Percentiles rank a stretch among this genome's conserved stretches.
Conservation (phyloP, 2,888 invertebrate genomes). For the Phaedon cochleariae region DNA sequence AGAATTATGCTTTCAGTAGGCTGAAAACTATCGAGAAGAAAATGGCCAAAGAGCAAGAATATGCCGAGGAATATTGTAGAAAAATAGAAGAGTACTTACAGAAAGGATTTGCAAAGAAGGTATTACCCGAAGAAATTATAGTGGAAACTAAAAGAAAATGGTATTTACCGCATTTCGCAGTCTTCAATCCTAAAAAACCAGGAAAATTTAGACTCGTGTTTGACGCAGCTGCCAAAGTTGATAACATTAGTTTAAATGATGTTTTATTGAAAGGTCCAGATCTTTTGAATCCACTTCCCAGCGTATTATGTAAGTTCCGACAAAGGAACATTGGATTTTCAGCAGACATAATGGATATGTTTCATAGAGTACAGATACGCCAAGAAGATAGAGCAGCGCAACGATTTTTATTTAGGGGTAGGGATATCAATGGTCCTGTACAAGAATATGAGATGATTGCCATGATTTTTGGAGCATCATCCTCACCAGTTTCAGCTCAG, state of each 20-base stretch:
- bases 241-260: neutral
- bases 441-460: constrained; percentile 6
- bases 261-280: neutral
- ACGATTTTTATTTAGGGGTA: neutral
- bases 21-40: neutral
- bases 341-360: neutral
- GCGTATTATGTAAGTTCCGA: neutral
- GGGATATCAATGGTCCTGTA: neutral
- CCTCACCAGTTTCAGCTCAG: neutral
- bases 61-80: neutral
- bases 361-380: neutral
- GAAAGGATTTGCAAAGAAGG: neutral
- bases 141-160: neutral
- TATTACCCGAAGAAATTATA: neutral
- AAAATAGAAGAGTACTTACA: neutral
- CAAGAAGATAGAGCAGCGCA: constrained; percentile 1
- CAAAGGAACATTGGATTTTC: neutral
- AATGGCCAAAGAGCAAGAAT: neutral
- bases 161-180: neutral
- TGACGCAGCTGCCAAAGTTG: constrained; percentile 1
- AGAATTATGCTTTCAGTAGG: neutral
- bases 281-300: neutral
- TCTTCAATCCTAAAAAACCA: neutral
- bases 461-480: constrained; percentile 2
- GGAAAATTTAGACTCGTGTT: neutral